A percentile compares a stretch with the other conserved stretches of the same genome.
These are phyloP conservation scores for Gambelia wislizenii DNA, from an alignment of 2,797 vertebrate species.

Conservation along the genomic window DNA sequence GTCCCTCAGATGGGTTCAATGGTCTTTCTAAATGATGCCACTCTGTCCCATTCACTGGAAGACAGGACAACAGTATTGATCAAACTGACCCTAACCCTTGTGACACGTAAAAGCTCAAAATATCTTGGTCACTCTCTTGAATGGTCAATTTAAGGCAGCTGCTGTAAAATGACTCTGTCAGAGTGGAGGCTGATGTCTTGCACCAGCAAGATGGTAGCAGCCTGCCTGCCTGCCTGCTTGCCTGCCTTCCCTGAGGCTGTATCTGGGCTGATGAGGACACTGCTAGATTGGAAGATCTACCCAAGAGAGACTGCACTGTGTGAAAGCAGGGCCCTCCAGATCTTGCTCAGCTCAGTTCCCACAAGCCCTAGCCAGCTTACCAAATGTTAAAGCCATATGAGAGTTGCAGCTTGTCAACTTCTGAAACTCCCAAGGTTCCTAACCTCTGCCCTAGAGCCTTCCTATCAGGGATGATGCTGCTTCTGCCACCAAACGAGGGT, in stretches of 20 bases:
- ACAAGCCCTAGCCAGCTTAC: background rate
- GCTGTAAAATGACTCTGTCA: background rate
- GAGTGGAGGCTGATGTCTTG: background rate
- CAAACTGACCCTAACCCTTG: background rate
- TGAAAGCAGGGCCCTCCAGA: background rate
- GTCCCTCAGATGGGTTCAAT: slow-evolving; percentile 32
- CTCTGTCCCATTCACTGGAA: slow-evolving; percentile 37
- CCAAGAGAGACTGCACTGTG: background rate
- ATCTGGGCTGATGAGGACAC: background rate
- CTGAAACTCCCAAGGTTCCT: background rate
- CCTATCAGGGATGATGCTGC: too few species aligned
- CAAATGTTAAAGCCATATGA: too few species aligned
- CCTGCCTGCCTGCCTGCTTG: background rate
- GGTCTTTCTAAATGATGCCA: slow-evolving; percentile 37
- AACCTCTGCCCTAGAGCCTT: background rate
- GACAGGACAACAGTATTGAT: slow-evolving; percentile 35
- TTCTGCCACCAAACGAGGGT: too few species aligned
- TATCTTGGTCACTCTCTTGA: background rate
- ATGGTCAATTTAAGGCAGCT: background rate
- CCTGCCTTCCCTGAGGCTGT: background rate
- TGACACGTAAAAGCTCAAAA: background rate
- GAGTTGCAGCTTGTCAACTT: background rate
- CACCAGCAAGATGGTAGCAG: background rate
- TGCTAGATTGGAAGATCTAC: background rate
- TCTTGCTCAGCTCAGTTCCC: background rate